These are phyloP conservation scores for Hirudinaria manillensis DNA, from an alignment of 2,888 invertebrate species.

Conservation along the genomic window DNA sequence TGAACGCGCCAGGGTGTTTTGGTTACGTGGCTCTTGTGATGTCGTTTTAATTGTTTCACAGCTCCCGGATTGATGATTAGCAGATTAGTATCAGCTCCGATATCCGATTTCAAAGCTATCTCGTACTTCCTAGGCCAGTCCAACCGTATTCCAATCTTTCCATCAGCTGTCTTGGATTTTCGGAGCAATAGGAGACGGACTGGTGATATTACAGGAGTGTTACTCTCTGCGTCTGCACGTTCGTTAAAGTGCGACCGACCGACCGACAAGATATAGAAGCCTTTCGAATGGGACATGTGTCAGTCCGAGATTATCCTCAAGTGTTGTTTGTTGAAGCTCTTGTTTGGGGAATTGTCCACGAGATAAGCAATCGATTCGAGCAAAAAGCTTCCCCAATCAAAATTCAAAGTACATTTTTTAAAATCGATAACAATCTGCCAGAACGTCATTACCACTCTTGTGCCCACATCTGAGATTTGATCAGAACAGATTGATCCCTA, in stretches of 20 bases:
- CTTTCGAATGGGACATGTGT: too few species aligned
- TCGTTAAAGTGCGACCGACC: too few species aligned
- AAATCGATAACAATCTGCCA: constrained; percentile 7
- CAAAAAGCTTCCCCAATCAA: too few species aligned
- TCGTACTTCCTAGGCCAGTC: constrained; percentile 5
- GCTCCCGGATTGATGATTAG: constrained; percentile 2
- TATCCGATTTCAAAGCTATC: not conserved
- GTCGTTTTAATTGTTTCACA: constrained; percentile 1
- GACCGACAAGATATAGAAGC: too few species aligned
- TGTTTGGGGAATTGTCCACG: not conserved
- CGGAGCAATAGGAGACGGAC: not conserved
- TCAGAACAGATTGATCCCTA: constrained; percentile 10
- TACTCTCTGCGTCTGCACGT: not conserved
- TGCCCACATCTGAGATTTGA: not conserved
- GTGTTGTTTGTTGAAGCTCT: not conserved
- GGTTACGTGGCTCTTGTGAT: too few species aligned
- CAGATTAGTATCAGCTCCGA: not conserved
- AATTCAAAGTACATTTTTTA: not conserved
- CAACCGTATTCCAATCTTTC: not conserved
- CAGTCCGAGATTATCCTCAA: too few species aligned
- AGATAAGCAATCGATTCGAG: too few species aligned
- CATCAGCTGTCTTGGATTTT: not conserved
- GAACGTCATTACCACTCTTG: not conserved
- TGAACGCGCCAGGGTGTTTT: too few species aligned
- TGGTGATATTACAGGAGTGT: not conserved